Conservation (phyloP, 1,140 invertebrate species). For the Aphelenchoides avenae region DNA sequence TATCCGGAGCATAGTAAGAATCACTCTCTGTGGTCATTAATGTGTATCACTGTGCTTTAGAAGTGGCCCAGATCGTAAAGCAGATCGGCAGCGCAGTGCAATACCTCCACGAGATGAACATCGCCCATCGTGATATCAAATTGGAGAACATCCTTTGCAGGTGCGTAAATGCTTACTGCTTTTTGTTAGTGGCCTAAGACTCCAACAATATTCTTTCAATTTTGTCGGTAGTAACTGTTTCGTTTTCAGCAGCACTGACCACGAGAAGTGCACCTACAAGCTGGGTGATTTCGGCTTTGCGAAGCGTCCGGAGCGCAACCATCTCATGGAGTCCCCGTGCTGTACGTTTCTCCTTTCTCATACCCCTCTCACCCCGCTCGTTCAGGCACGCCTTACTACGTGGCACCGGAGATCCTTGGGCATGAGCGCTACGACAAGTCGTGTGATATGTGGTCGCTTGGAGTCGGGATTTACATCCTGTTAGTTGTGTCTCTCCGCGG, state of each 20-base stretch:
- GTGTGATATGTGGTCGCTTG: constrained; percentile 96
- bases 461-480: constrained; percentile 96
- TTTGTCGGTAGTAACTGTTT: background rate
- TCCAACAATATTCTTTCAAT: background rate
- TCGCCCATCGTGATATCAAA: constrained; percentile 88
- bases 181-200: constrained; percentile 1
- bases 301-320: constrained; percentile 75
- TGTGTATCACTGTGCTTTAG: constrained; percentile 61
- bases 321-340: constrained; percentile 88
- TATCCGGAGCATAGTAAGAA: constrained; percentile 57
- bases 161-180: too few species aligned
- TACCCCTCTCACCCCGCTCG: too few species aligned
- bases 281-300: constrained; percentile 99
- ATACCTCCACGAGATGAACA: constrained; percentile 87
- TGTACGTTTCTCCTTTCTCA: too few species aligned
- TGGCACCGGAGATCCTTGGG: constrained; percentile 81
- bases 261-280: constrained; percentile 74
- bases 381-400: constrained; percentile 98
- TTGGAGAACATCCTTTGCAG: constrained; percentile 78
- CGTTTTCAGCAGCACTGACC: constrained; percentile 59
- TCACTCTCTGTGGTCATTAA: too few species aligned
- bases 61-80: constrained; percentile 85
- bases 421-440: constrained; percentile 96
- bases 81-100: constrained; percentile 93
- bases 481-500: constrained; percentile 55